A percentile compares a stretch with the other conserved stretches of the same genome.
phyloP scores from a whole-genome alignment of 2,113 vertebrate genomes.

The Paradoxurus hermaphroditus region DNA sequence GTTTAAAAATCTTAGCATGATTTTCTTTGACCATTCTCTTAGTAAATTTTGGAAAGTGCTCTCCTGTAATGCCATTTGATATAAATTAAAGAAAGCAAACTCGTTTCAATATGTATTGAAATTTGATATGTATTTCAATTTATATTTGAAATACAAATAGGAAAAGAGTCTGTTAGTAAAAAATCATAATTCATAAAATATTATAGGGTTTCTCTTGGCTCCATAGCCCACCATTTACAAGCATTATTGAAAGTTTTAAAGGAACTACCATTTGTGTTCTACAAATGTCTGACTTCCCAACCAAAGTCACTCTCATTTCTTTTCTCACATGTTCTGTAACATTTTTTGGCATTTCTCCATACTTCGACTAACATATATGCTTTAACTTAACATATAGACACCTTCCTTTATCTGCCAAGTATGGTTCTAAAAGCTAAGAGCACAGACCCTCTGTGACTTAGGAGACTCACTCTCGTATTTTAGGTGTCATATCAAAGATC shows the following conservation, averaged over 20 bases:
- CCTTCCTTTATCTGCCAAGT: not conserved
- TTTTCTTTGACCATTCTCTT: not conserved
- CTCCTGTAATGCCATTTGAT: not conserved
- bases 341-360: not conserved
- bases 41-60: not conserved
- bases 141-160: constrained; percentile 17
- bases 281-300: not conserved
- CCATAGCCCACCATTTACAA: not conserved
- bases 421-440: not conserved
- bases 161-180: constrained; percentile 2
- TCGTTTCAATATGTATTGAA: not conserved
- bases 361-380: not conserved
- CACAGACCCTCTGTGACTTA: not conserved
- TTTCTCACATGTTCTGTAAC: not conserved
- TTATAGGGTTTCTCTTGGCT: not conserved
- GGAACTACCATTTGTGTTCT: not conserved
- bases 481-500: not conserved
- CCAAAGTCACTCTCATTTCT: not conserved
- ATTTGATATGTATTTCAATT: not conserved
- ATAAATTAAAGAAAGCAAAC: not conserved
- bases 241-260: not conserved
- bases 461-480: not conserved
- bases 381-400: not conserved
- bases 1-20: not conserved
- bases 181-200: constrained; percentile 42